Evolutionary conservation across 2,797 vertebrate genomes (phyloP).

Genomic region (Cuniculus paca): DNA sequence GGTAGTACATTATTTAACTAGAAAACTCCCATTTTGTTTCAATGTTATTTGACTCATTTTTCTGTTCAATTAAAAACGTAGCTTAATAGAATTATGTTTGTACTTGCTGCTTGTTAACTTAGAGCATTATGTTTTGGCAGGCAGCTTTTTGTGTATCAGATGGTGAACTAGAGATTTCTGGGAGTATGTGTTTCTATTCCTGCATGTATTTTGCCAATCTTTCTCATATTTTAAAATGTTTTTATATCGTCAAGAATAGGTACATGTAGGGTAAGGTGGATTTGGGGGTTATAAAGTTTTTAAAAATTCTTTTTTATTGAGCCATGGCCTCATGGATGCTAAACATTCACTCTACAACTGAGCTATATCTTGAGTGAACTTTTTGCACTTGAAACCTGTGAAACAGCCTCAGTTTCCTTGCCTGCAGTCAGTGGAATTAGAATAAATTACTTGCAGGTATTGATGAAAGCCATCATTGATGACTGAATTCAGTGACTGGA

Average conservation of each 20-base stretch:
- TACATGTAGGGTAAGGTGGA: not conserved
- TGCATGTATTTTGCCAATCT: not conserved
- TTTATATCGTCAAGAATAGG: conserved; percentile 34
- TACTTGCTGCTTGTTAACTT: conserved; percentile 46
- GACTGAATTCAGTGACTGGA: conserved; percentile 15
- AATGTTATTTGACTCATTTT: conserved; percentile 49
- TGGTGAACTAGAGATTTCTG: conserved; percentile 14
- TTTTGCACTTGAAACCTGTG: conserved; percentile 24
- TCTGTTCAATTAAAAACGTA: conserved; percentile 28
- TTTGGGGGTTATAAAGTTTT: not conserved
- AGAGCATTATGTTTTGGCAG: not conserved
- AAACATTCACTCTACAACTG: not conserved
- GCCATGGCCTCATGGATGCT: not conserved
- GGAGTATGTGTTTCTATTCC: not conserved
- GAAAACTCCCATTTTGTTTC: conserved; percentile 52
- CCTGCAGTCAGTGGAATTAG: conserved; percentile 24
- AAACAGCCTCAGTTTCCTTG: conserved; percentile 47
- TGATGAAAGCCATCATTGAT: conserved; percentile 25
- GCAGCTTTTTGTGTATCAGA: not conserved
- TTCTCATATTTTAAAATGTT: conserved; percentile 40
- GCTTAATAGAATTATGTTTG: not conserved
- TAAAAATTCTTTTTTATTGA: not conserved
- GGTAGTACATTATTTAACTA: conserved; percentile 40
- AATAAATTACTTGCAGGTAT: not conserved
- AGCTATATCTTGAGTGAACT: not conserved